Evolutionary conservation across 2,797 vertebrate species (phyloP), one percentile per base, ranked within the genome.

Genomic region (Silurus lanzhouensis): DNA sequence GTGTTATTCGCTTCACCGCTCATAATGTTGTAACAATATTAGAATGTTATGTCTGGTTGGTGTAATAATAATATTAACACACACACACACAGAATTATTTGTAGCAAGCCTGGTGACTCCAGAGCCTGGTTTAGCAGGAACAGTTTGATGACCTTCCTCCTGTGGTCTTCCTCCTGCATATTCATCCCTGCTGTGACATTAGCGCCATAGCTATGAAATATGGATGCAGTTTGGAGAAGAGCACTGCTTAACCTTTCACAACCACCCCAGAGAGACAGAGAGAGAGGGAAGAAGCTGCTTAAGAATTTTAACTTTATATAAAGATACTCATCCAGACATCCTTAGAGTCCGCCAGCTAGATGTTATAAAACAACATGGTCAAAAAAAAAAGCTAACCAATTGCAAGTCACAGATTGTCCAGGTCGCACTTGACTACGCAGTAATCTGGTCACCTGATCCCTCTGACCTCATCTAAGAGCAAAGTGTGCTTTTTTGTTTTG

Each of bases 141-240:
- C 83, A 87, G 46, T 88, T 85, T 84, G 71, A 84, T 89, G 88
- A 92, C 90, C 87, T 92, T 91, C 89, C 78, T 66, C 87, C 86
- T 57, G 82, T 87, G 15, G 57, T 89, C 85, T 84, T 87, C 60
- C 81, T 92, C 68, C 71, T 93, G 90, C 89, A 88, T 92, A 92
- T 93, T 93, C 90, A 92, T 89, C 83, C 84, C 70, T 48, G 61
- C 31, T 78, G 81, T 82, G 87, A 86, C 78, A 90, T 93, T 92
- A 91, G 87, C 88, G 90, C 88, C 72, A 78, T 79, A 82, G 78
- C 84, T 82, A 91, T 92, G 86, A 92, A 92, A 93, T 92, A 93
- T 92, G 91, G 84, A 92, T 90, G 89, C 85, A 31, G 83, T 81
- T 84, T 88, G 83, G 86, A 89, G 75, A 87, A 77, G 84, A 86